phyloP scores from a whole-genome alignment of 2,888 invertebrate species.

The Thyatira batis region DNA sequence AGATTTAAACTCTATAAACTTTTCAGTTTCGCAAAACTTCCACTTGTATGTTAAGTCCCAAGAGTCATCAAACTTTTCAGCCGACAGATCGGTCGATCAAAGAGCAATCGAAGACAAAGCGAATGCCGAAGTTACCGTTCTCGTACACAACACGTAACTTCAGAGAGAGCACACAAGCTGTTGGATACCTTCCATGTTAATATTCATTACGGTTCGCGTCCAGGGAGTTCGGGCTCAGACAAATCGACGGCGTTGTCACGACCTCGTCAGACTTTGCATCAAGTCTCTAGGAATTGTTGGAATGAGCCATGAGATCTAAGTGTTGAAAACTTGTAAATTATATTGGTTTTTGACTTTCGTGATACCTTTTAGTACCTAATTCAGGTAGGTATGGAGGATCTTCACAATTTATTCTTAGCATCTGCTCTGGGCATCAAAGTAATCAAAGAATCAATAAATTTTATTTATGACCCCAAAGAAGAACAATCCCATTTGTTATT shows the following conservation, averaged over 20 bases:
- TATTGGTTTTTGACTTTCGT: no score
- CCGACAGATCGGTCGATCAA: conserved; percentile 7
- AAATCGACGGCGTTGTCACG: conserved; percentile 56
- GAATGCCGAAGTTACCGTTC: conserved; percentile 12
- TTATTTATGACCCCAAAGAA: no score
- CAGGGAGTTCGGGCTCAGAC: conserved; percentile 51
- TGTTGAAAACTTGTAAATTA: no score
- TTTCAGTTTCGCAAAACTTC: background rate
- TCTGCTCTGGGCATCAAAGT: no score
- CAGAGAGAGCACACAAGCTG: conserved; percentile 36
- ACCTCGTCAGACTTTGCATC: conserved; percentile 31
- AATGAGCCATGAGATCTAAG: background rate
- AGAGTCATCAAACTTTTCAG: background rate
- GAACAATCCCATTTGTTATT: no score
- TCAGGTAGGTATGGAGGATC: no score
- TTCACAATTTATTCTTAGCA: no score
- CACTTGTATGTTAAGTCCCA: background rate
- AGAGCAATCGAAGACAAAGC: conserved; percentile 19
- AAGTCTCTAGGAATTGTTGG: background rate
- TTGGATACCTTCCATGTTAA: conserved; percentile 59
- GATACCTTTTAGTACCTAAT: no score
- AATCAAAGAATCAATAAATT: no score
- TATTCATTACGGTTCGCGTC: conserved; percentile 70
- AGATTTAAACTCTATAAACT: background rate
- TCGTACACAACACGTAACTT: conserved; percentile 7